These are phyloP conservation scores for Drosophila histrio DNA, from an alignment of 2,888 invertebrate species.

Conservation along the genomic window DNA sequence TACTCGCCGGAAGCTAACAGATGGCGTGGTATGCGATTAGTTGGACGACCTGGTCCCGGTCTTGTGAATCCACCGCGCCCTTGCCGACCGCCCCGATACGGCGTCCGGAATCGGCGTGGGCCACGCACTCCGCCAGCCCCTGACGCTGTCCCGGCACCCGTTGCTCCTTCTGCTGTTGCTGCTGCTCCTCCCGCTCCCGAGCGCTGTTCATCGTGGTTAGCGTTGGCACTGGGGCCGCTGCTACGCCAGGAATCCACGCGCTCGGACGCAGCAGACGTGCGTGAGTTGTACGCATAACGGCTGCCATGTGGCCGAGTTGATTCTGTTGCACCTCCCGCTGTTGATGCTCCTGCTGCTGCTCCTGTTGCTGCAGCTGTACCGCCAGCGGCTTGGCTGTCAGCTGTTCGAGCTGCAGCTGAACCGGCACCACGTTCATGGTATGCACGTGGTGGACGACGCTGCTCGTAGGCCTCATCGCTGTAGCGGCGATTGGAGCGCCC, in stretches of 20 bases:
- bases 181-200: constrained; percentile 29
- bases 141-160: constrained; percentile 60
- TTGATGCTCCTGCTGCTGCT: constrained; percentile 54
- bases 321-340: constrained; percentile 62
- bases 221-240: constrained; percentile 77
- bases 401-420: constrained; percentile 69
- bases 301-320: constrained; percentile 70
- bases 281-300: constrained; percentile 69
- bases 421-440: constrained; percentile 58
- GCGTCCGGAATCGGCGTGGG: constrained; percentile 83
- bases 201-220: constrained; percentile 60
- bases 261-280: constrained; percentile 74
- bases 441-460: constrained; percentile 65
- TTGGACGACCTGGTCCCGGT: constrained; percentile 83
- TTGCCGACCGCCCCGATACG: constrained; percentile 82
- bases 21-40: constrained; percentile 84
- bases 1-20: constrained; percentile 82
- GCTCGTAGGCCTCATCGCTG: constrained; percentile 71
- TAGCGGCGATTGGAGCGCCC: constrained; percentile 85
- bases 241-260: constrained; percentile 83
- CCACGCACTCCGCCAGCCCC: constrained; percentile 64
- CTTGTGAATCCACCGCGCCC: constrained; percentile 84
- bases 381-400: constrained; percentile 38
- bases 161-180: constrained; percentile 34
- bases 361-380: constrained; percentile 12